A percentile compares a stretch with the other conserved stretches of the same genome.
Conservation (phyloP, 2,113 vertebrate species). For the Electrona antarctica region DNA sequence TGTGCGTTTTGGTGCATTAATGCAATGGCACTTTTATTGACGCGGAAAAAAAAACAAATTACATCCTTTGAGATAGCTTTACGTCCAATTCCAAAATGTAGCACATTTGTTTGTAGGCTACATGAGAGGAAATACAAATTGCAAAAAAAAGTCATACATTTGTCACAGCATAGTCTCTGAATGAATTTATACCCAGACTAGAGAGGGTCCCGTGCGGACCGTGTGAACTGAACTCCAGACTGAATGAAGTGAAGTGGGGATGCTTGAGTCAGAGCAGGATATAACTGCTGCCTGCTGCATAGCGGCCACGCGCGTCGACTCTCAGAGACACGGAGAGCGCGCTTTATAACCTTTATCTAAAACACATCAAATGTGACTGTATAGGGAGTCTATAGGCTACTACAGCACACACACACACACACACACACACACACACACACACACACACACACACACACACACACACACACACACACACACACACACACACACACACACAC, state of each 20-base stretch:
- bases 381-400: too few species aligned
- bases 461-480: neutral
- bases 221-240: slow-evolving; percentile 50
- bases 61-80: neutral
- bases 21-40: slow-evolving; percentile 4
- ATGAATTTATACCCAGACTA: slow-evolving; percentile 10
- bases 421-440: neutral
- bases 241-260: slow-evolving; percentile 65
- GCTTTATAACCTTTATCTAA: slow-evolving; percentile 23
- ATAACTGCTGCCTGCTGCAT: slow-evolving; percentile 26
- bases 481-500: neutral
- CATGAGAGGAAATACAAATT: neutral
- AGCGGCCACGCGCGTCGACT: slow-evolving; percentile 53
- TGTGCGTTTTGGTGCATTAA: neutral
- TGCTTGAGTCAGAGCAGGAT: slow-evolving; percentile 52
- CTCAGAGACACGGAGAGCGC: slow-evolving; percentile 38
- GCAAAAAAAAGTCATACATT: neutral
- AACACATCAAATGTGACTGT: neutral
- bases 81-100: neutral
- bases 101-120: neutral
- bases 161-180: neutral
- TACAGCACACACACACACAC: neutral
- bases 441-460: slow-evolving; percentile 1
- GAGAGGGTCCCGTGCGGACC: slow-evolving; percentile 16
- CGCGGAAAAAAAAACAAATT: neutral